Evolutionary conservation across 2,797 vertebrate genomes (phyloP).

Genomic region (Eupleurogrammus muticus): DNA sequence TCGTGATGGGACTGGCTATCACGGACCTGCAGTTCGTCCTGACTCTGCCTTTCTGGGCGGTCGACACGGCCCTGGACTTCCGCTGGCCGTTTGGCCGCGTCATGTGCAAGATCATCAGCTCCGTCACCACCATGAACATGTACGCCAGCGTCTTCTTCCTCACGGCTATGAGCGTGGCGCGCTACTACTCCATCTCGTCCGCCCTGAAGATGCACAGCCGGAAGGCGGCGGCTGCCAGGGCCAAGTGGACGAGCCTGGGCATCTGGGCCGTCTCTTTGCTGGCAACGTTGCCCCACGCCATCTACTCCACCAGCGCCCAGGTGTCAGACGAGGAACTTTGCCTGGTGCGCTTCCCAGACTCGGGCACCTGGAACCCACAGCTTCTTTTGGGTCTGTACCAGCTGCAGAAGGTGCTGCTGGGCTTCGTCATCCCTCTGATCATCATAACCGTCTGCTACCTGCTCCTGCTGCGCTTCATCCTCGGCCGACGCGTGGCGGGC

Average conservation of each 20-base stretch:
- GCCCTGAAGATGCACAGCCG: conserved; percentile 85
- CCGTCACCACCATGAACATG: conserved; percentile 87
- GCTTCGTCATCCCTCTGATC: conserved; percentile 82
- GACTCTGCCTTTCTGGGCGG: conserved; percentile 84
- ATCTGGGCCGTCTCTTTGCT: conserved; percentile 82
- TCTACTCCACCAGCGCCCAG: conserved; percentile 84
- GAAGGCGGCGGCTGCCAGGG: conserved; percentile 65
- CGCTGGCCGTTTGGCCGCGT: conserved; percentile 84
- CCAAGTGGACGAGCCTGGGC: conserved; percentile 83
- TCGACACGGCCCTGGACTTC: conserved; percentile 85
- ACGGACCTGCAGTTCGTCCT: conserved; percentile 86
- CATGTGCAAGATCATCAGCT: conserved; percentile 86
- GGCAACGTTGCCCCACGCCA: conserved; percentile 83
- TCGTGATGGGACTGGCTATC: conserved; percentile 84
- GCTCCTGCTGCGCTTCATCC: conserved; percentile 82
- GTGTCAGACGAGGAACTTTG: conserved; percentile 84
- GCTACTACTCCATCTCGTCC: conserved; percentile 82
- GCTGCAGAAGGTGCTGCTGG: conserved; percentile 83
- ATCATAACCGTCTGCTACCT: conserved; percentile 84
- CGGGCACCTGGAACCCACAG: conserved; percentile 85
- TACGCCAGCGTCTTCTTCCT: conserved; percentile 87
- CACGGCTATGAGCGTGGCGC: conserved; percentile 83
- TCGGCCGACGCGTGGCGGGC: conserved; percentile 75
- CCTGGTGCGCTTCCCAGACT: conserved; percentile 83
- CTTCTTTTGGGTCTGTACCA: conserved; percentile 84